A percentile compares a stretch with the other conserved stretches of the same genome.
These are phyloP conservation scores for Hipparchia sbordonii DNA, from an alignment of 2,888 invertebrate species.

Conservation along the genomic window DNA sequence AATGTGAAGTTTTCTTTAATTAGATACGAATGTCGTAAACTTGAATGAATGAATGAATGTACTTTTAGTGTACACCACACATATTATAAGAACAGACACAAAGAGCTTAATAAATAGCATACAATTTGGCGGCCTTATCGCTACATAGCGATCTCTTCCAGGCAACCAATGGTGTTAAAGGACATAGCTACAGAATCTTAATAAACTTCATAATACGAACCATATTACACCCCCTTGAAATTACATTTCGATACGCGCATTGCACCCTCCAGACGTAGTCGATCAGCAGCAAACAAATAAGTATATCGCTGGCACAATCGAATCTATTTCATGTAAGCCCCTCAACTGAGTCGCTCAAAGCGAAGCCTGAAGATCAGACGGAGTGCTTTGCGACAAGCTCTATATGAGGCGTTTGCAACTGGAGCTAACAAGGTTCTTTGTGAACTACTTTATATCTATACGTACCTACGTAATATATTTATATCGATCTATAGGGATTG, in stretches of 20 bases:
- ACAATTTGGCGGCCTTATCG: no score
- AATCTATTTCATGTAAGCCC: constrained; percentile 66
- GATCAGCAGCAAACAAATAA: constrained; percentile 76
- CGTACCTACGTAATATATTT: no score
- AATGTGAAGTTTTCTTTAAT: background rate
- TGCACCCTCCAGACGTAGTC: constrained; percentile 52
- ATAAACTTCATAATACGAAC: constrained; percentile 2
- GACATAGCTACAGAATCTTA: no score
- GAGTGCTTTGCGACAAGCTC: constrained; percentile 57
- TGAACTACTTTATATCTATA: constrained; percentile 6
- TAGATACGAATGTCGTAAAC: constrained; percentile 11
- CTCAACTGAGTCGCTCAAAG: constrained; percentile 69
- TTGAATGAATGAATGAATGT: no score
- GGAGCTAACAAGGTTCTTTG: constrained; percentile 36
- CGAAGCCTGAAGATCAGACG: constrained; percentile 57
- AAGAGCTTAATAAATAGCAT: no score
- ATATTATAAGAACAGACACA: no score
- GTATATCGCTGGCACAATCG: constrained; percentile 69
- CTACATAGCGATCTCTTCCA: no score
- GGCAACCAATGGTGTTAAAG: no score
- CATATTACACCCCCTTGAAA: constrained; percentile 40
- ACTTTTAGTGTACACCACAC: no score
- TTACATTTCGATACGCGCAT: constrained; percentile 44
- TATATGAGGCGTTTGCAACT: constrained; percentile 32
- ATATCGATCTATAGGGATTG: background rate